phyloP scores from a whole-genome alignment of 2,888 invertebrate species.

The Cephus sareptanus region DNA sequence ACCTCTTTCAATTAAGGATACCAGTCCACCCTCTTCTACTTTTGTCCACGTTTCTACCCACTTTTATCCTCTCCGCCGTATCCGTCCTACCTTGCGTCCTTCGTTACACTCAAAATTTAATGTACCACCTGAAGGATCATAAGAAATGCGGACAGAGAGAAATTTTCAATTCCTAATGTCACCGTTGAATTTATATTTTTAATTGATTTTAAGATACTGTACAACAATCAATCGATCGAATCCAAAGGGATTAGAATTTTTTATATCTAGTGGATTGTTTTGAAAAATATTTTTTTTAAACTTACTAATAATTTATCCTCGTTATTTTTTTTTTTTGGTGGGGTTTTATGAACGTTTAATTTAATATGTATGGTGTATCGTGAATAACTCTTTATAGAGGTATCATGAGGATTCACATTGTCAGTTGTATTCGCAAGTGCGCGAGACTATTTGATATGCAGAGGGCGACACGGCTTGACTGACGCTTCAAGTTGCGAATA shows the following conservation, averaged over 20 bases:
- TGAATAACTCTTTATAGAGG: not conserved
- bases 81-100: not conserved
- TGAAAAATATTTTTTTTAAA: conserved; percentile 28
- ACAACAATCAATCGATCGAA: not conserved
- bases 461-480: conserved; percentile 59
- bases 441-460: conserved; percentile 61
- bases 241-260: not conserved
- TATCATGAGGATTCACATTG: not conserved
- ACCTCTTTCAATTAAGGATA: conserved; percentile 59
- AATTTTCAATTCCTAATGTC: not conserved
- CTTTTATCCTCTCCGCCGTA: not conserved
- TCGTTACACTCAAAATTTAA: not conserved
- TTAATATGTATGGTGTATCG: conserved; percentile 25
- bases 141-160: not conserved
- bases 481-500: conserved; percentile 64
- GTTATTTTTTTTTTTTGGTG: not conserved
- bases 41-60: not conserved
- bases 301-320: not conserved
- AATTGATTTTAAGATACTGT: not conserved
- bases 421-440: not conserved
- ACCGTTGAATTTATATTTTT: no score
- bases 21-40: conserved; percentile 14
- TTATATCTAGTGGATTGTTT: not conserved
- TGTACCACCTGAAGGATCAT: not conserved
- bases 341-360: not conserved